Evolutionary conservation across 2,113 vertebrate species (phyloP).

Genomic region (Phasianus colchicus): DNA sequence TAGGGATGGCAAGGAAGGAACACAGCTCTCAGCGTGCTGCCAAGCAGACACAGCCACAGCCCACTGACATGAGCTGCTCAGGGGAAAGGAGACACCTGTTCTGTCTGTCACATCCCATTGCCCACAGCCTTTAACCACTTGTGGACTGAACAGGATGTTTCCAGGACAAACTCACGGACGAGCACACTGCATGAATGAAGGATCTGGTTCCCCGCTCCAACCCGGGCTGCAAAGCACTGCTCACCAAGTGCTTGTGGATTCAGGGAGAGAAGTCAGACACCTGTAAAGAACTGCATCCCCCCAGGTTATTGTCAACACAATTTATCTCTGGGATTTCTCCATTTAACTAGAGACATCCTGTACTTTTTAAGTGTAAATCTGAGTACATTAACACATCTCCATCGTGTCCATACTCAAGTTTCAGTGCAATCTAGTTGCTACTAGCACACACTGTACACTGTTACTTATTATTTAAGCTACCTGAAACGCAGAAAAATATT

Average conservation of each 20-base stretch:
- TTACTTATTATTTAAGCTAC: neutral
- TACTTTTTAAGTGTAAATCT: neutral
- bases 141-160: neutral
- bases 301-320: accelerated
- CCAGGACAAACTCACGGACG: accelerated
- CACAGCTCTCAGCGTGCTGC: neutral
- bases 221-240: neutral
- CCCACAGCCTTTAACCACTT: neutral
- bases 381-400: neutral
- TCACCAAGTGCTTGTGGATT: neutral
- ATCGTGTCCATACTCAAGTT: neutral
- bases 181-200: neutral
- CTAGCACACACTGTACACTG: neutral
- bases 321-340: neutral
- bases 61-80: neutral
- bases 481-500: too few relatives aligned
- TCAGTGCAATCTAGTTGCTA: neutral
- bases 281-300: neutral
- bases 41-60: neutral
- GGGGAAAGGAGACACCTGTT: neutral
- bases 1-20: too few relatives aligned
- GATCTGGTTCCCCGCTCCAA: neutral
- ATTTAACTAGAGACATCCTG: neutral
- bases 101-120: neutral
- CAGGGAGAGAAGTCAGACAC: neutral